Conservation (phyloP, 2,797 vertebrate species). For the Pantherophis alleghaniensis region DNA sequence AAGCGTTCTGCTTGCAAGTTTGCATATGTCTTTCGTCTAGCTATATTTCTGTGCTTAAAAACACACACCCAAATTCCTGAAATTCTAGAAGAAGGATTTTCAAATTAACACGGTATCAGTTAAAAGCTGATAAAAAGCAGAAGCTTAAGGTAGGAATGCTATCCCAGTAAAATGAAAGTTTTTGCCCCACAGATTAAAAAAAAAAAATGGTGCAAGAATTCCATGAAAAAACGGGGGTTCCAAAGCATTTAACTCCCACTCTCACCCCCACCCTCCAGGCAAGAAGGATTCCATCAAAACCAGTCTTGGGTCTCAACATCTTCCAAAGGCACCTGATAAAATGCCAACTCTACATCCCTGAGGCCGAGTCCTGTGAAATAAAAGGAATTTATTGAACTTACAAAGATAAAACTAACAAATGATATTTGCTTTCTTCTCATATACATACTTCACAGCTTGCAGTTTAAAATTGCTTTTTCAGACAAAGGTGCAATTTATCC, state of each 20-base stretch:
- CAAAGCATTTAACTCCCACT: background rate
- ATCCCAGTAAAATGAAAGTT: background rate
- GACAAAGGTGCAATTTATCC: slow-evolving; percentile 74
- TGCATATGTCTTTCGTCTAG: background rate
- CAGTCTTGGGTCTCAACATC: background rate
- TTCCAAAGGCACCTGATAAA: background rate
- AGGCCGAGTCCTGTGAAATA: slow-evolving; percentile 77
- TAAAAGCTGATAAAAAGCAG: background rate
- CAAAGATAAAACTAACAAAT: slow-evolving; percentile 87
- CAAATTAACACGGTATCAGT: background rate
- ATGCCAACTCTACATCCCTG: background rate
- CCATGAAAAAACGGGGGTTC: background rate
- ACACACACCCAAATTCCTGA: background rate
- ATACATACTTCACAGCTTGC: slow-evolving; percentile 73
- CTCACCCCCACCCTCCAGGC: background rate
- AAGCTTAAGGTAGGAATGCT: background rate
- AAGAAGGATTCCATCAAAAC: background rate
- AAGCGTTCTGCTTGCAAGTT: background rate
- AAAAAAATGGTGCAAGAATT: background rate
- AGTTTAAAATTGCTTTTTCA: slow-evolving; percentile 76
- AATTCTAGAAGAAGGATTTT: background rate
- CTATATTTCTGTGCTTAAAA: background rate
- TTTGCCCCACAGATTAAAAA: background rate
- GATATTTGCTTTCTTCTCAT: slow-evolving; percentile 79
- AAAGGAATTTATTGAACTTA: slow-evolving; percentile 93